Base-by-base conservation (phyloP, 2,797 vertebrate species). In the Brachymystax lenok region DNA sequence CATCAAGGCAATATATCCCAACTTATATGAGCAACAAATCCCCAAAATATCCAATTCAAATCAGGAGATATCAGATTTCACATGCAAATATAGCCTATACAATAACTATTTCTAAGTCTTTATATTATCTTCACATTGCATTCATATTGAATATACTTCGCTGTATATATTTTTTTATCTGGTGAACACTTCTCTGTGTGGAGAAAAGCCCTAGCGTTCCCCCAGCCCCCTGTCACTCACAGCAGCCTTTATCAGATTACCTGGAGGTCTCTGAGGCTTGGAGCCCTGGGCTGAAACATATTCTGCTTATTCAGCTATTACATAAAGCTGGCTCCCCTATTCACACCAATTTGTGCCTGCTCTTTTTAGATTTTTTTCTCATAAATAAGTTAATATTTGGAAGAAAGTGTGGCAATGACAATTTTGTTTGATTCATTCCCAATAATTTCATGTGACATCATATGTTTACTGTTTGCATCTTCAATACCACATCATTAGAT, bases 11-110 rank as follows among this genome's bases (percentile, higher is more conserved):
- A 46, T 46, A 46, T 46, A 46, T 46, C 10, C 10, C 40, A 46
- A 46, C 40, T 77, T 73, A 81, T 30, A 70, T 69, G 76, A 61
- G 54, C 54, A 1, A 59, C n/a, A n/a, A 59, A 59, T 59, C 54
- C 17, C 17, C n/a, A 2, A 59, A 19, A n/a, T 19, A 46, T 46
- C 40, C 17, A 59, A 59, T n/a, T 59, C 2, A 19, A 59, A 59
- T 46, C 27, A 66, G 27, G 27, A 66, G 3, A 30, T 30, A 66
- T 66, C 27, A 28, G 27, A 66, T 66, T 66, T 14, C 24, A 24
- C 14, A 17, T 68, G 28, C 27, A 68, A 68, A 68, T 35, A 5
- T 30, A 7, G 1, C 14, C 30, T 59, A 68, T 3, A 66, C 14
- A 19, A 7, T 33, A 17, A 17, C 30, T 14, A 30, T 66, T 27